These are phyloP conservation scores for Rhynchophorus ferrugineus DNA, from an alignment of 1,140 invertebrate species.

Conservation along the genomic window DNA sequence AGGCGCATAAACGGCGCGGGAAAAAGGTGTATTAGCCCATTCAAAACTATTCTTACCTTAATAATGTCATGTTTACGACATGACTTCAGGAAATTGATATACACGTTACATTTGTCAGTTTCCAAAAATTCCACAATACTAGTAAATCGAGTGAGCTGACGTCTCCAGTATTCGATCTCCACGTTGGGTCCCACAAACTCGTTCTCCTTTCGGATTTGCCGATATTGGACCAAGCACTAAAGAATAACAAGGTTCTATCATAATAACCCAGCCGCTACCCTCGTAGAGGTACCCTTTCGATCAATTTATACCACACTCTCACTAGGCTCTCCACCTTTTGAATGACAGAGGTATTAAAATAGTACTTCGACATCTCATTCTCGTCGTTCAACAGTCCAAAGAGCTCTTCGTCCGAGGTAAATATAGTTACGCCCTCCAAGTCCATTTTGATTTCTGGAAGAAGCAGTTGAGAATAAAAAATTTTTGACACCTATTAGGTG, in stretches of 20 bases:
- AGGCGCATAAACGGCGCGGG: no score
- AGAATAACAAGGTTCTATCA: slow-evolving; percentile 4
- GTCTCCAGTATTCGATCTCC: slow-evolving; percentile 76
- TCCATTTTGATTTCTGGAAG: slow-evolving; percentile 53
- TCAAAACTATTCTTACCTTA: slow-evolving; percentile 12
- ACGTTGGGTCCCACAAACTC: slow-evolving; percentile 71
- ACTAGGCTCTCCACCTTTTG: slow-evolving; percentile 50
- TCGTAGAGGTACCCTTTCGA: slow-evolving; percentile 47
- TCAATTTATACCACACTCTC: slow-evolving; percentile 54
- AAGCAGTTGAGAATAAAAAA: no score
- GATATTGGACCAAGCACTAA: slow-evolving; percentile 57
- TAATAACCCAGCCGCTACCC: no score
- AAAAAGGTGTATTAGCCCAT: no score
- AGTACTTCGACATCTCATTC: slow-evolving; percentile 42
- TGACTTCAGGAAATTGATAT: slow-evolving; percentile 56
- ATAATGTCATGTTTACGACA: slow-evolving; percentile 10
- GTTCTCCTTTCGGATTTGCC: slow-evolving; percentile 71
- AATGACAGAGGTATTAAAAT: slow-evolving; percentile 45
- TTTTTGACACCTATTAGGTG: no score
- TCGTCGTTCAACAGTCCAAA: slow-evolving; percentile 42
- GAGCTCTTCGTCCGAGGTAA: slow-evolving; percentile 47
- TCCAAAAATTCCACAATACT: slow-evolving; percentile 72
- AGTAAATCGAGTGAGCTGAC: slow-evolving; percentile 68
- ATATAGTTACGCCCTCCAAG: slow-evolving; percentile 47
- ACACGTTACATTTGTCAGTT: slow-evolving; percentile 52